Evolutionary conservation across 2,888 invertebrate genomes (phyloP), one percentile per base, ranked within the genome.

Genomic region (Napeogenes inachia): DNA sequence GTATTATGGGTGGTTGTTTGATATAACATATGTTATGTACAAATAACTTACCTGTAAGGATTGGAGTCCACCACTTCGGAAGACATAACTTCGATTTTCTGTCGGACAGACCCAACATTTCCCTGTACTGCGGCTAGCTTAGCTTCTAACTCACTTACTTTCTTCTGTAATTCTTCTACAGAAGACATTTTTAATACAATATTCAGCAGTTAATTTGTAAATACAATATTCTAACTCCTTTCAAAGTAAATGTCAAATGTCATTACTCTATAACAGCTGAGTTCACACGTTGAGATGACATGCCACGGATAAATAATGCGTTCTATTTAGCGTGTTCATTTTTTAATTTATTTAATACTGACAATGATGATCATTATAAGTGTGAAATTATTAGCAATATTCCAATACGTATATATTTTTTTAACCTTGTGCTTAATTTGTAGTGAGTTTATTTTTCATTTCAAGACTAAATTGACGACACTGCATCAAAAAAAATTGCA

Each of bases 11-110:
- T 21, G 47, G 13, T 12, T 2, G 8, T 21, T 60, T 62, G 13
- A 30, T 45, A 58, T 35, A 57, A 61, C 67, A 67, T 64, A 67
- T 67, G 67, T 62, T 64, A 12, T 8, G 13, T 54, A 60, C 56
- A 38, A 32, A 50, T 50, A 58, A 62, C 75, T 75, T 89, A 97
- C 97, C 97, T 97, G 92, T 99, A 99, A 0, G 99, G 99, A 92
- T 99, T 99, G 1, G 97, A 95, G 89, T 99, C 99, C 12, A 97
- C 95, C 10, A 99, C 99, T 93, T 99, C 98, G 0, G 96, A 93
- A 54, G 98, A 98, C 96, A 99, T 98, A 74, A 94, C 93, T 30
- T 93, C 91, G 73, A 98, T 97, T 91, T 95, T 97, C 71, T 93
- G 89, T 61, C 97, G 91, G n/a, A 74, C 82, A 46, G 86, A 83